Evolutionary conservation across 53 echinoderm and acorn worm species (phyloP).

Genomic region (Arbacia lixula): DNA sequence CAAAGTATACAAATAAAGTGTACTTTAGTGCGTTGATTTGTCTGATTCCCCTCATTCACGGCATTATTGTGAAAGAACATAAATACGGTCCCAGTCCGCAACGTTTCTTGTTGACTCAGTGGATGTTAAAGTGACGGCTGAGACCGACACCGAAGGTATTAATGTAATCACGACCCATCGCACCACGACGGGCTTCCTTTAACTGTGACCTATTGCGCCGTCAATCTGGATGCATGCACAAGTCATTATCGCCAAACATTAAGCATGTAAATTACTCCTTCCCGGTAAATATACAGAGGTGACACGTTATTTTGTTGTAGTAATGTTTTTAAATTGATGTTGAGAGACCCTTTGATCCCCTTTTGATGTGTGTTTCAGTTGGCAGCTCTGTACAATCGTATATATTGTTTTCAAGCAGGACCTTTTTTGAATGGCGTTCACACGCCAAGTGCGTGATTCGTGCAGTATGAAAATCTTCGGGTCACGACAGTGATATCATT

Average conservation of each 20-base stretch:
- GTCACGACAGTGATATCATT: too few species aligned
- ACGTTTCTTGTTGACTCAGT: constrained; percentile 1
- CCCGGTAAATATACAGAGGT: constrained; percentile 15
- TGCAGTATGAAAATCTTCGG: too few species aligned
- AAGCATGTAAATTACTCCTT: constrained; percentile 6
- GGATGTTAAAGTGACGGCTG: too few species aligned
- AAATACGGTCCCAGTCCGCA: constrained; percentile 32
- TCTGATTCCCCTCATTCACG: constrained; percentile 51
- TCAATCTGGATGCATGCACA: constrained; percentile 25
- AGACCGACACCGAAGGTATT: too few species aligned
- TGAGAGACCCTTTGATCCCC: too few species aligned
- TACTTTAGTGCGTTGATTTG: constrained; percentile 34
- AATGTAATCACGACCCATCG: too few species aligned
- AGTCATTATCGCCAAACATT: constrained; percentile 25
- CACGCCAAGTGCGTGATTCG: too few species aligned
- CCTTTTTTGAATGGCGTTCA: too few species aligned
- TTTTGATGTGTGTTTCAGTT: too few species aligned
- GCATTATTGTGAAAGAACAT: constrained; percentile 53
- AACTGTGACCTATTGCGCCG: too few species aligned
- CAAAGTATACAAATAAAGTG: constrained; percentile 63
- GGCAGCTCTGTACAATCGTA: too few species aligned
- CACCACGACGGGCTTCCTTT: neutral
- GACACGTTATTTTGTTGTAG: constrained; percentile 25
- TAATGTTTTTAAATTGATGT: constrained; percentile 11
- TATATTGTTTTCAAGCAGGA: too few species aligned